Evolutionary conservation across 2,113 vertebrate species (phyloP).

Genomic region (Pseudonaja textilis): DNA sequence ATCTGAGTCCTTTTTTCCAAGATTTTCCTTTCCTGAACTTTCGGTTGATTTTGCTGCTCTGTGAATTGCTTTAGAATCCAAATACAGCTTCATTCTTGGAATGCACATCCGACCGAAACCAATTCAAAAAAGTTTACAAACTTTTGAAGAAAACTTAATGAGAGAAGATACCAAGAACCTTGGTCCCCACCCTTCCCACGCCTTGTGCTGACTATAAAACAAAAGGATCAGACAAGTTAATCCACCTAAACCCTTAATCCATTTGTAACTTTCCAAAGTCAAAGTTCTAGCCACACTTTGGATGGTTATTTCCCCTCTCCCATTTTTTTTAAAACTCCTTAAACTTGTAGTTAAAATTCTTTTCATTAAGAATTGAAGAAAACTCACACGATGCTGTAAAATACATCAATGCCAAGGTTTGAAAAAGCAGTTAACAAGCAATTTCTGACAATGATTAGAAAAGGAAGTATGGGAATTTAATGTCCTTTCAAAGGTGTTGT

Average conservation of each 20-base stretch:
- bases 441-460: too few relatives aligned
- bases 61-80: neutral
- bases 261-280: too few relatives aligned
- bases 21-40: neutral
- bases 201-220: neutral
- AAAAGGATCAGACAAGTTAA: neutral
- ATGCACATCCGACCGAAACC: neutral
- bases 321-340: too few relatives aligned
- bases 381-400: too few relatives aligned
- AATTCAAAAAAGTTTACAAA: neutral
- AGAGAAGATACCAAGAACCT: neutral
- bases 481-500: too few relatives aligned
- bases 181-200: neutral
- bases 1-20: neutral
- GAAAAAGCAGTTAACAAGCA: too few relatives aligned
- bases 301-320: too few relatives aligned
- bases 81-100: neutral
- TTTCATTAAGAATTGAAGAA: too few relatives aligned
- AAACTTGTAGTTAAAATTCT: too few relatives aligned
- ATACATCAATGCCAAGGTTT: too few relatives aligned
- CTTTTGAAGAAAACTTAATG: neutral
- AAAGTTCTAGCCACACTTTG: too few relatives aligned
- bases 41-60: neutral
- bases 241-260: neutral
- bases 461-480: too few relatives aligned